A percentile compares a stretch with the other conserved stretches of the same genome.
Evolutionary conservation across 2,888 invertebrate genomes (phyloP).

Genomic region (Polyommatus icarus): DNA sequence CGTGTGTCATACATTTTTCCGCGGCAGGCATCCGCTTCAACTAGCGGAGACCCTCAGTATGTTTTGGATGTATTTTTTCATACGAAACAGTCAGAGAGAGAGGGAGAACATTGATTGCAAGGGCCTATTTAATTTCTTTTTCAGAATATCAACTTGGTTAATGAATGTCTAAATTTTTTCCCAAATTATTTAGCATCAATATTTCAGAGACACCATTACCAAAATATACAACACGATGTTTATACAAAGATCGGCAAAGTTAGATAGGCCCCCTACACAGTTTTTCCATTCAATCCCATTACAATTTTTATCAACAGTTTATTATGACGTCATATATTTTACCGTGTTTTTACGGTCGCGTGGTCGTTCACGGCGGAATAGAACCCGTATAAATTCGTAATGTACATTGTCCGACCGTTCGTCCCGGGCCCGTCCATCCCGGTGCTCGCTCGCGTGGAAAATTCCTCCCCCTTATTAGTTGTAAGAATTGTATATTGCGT

Average conservation of each 20-base stretch:
- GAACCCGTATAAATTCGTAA: conserved; percentile 21
- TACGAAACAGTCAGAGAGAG: too few species aligned
- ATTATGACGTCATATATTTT: conserved; percentile 16
- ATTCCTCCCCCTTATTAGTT: conserved; percentile 21
- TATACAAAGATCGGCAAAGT: neutral
- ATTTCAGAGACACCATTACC: neutral
- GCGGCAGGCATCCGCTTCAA: too few species aligned
- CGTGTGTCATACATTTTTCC: too few species aligned
- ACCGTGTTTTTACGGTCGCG: conserved; percentile 21
- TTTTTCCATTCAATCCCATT: conserved; percentile 1
- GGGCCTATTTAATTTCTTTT: too few species aligned
- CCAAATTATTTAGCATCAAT: neutral
- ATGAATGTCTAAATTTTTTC: too few species aligned
- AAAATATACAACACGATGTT: neutral
- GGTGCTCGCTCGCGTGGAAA: neutral
- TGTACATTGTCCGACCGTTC: conserved; percentile 11
- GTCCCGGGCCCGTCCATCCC: neutral
- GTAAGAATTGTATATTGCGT: conserved; percentile 15
- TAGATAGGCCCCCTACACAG: neutral
- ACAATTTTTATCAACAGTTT: conserved; percentile 23
- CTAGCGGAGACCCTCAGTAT: too few species aligned
- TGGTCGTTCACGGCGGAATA: conserved; percentile 6
- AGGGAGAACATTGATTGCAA: too few species aligned
- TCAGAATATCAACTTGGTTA: too few species aligned
- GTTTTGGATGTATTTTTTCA: too few species aligned